Conservation (phyloP, 2,113 vertebrate species). For the Colossoma macropomum region DNA sequence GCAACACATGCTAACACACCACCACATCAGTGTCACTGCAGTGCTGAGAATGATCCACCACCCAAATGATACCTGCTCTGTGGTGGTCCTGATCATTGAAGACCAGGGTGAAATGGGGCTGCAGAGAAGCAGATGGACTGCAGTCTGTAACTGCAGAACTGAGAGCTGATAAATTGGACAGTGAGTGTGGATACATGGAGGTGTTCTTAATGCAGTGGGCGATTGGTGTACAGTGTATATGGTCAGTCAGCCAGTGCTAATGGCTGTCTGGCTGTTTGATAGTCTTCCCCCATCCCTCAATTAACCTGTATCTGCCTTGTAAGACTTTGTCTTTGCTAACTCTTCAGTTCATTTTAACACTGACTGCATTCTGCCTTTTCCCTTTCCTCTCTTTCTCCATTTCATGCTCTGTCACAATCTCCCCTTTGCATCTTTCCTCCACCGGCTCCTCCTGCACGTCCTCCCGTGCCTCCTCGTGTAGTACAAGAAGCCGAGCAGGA, state of each 20-base stretch:
- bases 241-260: neutral
- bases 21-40: no score
- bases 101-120: no score
- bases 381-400: slow-evolving; percentile 1
- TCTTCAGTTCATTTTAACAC: slow-evolving; percentile 40
- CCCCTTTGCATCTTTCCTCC: neutral
- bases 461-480: slow-evolving; percentile 63
- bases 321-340: slow-evolving; percentile 18
- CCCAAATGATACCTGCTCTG: no score
- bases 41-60: no score
- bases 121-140: no score
- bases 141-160: no score
- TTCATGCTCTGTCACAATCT: slow-evolving; percentile 21
- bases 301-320: neutral
- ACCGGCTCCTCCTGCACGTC: neutral
- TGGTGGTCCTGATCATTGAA: no score
- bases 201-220: no score
- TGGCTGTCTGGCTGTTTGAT: neutral
- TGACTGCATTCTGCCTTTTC: slow-evolving; percentile 2
- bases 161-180: no score
- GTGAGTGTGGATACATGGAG: no score
- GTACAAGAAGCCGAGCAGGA: slow-evolving; percentile 94
- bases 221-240: no score
- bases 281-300: neutral
- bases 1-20: no score